A percentile compares a stretch with the other conserved stretches of the same genome.
These are phyloP conservation scores for Sinodicranocentrus sp. DNA, from an alignment of 2,888 invertebrate species.

Conservation along the genomic window DNA sequence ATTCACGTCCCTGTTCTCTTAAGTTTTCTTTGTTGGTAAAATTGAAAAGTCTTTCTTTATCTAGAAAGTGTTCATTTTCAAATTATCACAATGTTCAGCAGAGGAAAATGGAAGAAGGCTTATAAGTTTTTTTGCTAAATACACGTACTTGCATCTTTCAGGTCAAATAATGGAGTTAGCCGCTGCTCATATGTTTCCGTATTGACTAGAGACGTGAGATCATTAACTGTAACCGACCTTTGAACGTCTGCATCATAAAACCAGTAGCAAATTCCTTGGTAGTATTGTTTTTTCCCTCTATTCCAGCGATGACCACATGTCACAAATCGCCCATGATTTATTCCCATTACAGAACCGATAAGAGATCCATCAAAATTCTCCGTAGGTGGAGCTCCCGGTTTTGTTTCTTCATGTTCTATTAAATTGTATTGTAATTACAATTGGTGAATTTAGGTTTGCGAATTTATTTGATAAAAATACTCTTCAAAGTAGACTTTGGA, in stretches of 20 bases:
- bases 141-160: not conserved
- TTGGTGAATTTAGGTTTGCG: too few relatives aligned
- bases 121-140: not conserved
- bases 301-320: conserved; percentile 56
- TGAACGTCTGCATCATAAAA: not conserved
- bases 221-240: not conserved
- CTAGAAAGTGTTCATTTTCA: too few relatives aligned
- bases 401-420: too few relatives aligned
- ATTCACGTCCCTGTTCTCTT: conserved; percentile 20
- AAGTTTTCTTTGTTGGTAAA: too few relatives aligned
- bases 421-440: too few relatives aligned
- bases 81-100: too few relatives aligned
- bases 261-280: conserved; percentile 68
- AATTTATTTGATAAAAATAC: too few relatives aligned
- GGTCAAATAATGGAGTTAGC: conserved; percentile 54
- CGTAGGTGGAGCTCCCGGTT: not conserved
- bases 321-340: conserved; percentile 46
- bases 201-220: not conserved
- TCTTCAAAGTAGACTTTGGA: too few relatives aligned
- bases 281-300: conserved; percentile 40
- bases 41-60: too few relatives aligned
- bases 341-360: conserved; percentile 22
- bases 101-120: too few relatives aligned
- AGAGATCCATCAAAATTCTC: conserved; percentile 22
- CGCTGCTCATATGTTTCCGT: conserved; percentile 31